Conservation (phyloP, 2,113 vertebrate species). For the Aphyosemion australe region DNA sequence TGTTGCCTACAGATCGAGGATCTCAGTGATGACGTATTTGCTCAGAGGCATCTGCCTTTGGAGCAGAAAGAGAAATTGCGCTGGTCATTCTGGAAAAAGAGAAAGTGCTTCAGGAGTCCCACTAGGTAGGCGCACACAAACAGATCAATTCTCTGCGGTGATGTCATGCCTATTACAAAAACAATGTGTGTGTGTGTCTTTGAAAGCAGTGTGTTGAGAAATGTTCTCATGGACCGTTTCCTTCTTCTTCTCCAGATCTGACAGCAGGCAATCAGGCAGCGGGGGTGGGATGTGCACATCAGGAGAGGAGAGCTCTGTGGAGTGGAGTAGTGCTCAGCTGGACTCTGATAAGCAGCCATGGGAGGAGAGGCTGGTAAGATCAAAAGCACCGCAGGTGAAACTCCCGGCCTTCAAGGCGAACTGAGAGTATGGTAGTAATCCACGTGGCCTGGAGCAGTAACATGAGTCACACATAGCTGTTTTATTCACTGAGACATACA, state of each 20-base stretch:
- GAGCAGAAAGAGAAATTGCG: slow-evolving; percentile 70
- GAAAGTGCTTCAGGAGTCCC: slow-evolving; percentile 31
- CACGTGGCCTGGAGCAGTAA: background rate
- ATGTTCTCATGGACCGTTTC: slow-evolving; percentile 6
- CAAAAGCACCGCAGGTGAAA: slow-evolving; percentile 39
- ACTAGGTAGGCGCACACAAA: slow-evolving; percentile 50
- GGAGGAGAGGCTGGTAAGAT: slow-evolving; percentile 70
- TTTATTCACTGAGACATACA: background rate
- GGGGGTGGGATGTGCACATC: slow-evolving; percentile 47
- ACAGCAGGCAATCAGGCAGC: slow-evolving; percentile 53
- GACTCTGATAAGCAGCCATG: slow-evolving; percentile 46
- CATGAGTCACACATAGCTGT: background rate
- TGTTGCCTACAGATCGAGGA: slow-evolving; percentile 60
- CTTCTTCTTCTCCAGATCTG: slow-evolving; percentile 50
- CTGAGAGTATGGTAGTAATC: slow-evolving; percentile 2
- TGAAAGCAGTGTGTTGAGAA: too few relatives aligned
- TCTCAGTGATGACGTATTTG: slow-evolving; percentile 59
- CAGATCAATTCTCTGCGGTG: background rate
- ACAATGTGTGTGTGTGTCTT: too few relatives aligned
- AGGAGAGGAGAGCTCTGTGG: slow-evolving; percentile 60
- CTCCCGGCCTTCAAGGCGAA: slow-evolving; percentile 7
- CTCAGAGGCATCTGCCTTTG: slow-evolving; percentile 61
- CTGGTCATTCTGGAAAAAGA: slow-evolving; percentile 59
- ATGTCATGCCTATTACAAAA: background rate
- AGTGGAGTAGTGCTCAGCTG: slow-evolving; percentile 48